These are phyloP conservation scores for Eufriesea mexicana DNA, from an alignment of 1,140 invertebrate species.

Conservation along the genomic window DNA sequence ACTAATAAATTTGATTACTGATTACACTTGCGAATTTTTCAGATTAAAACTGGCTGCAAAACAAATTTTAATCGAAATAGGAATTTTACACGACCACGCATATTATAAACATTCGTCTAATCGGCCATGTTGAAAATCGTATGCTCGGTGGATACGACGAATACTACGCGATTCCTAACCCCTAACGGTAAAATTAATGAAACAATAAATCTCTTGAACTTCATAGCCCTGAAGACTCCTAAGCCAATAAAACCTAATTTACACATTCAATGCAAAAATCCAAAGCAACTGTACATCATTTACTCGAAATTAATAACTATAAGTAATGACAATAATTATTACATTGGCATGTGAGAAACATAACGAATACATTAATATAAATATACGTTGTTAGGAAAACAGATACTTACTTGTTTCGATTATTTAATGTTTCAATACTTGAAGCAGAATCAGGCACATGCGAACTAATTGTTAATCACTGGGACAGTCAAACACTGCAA, in stretches of 20 bases:
- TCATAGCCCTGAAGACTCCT: no score
- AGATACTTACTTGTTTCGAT: neutral
- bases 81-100: neutral
- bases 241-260: neutral
- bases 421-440: neutral
- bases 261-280: neutral
- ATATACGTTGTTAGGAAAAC: neutral
- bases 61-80: neutral
- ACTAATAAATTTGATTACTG: constrained; percentile 83
- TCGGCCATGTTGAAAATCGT: neutral
- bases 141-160: neutral
- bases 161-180: neutral
- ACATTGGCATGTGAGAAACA: neutral
- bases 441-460: neutral
- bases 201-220: neutral
- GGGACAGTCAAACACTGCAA: neutral
- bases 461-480: neutral
- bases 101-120: constrained; percentile 17
- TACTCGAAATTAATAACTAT: neutral
- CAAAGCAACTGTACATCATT: neutral
- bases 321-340: neutral
- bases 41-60: constrained; percentile 41
- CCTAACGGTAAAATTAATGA: neutral
- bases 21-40: constrained; percentile 75
- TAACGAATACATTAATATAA: neutral